A percentile compares a stretch with the other conserved stretches of the same genome.
These are phyloP conservation scores for Pipra filicauda DNA, from an alignment of 2,113 vertebrate genomes.

Conservation along the genomic window DNA sequence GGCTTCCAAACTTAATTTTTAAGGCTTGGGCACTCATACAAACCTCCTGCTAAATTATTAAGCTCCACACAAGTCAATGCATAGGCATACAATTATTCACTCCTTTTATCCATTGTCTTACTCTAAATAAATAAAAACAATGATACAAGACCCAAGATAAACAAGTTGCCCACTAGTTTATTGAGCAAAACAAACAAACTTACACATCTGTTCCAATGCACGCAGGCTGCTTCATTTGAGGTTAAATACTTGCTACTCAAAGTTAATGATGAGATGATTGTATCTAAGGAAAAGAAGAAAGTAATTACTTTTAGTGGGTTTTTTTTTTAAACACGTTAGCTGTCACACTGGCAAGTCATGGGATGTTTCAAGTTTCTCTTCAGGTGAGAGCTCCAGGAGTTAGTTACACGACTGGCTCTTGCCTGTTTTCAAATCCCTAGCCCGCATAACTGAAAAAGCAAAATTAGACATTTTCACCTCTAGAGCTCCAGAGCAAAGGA, in stretches of 20 bases:
- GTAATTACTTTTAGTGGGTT: neutral
- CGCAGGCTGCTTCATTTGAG: slow-evolving; percentile 14
- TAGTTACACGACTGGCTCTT: neutral
- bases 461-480: neutral
- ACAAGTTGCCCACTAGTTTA: neutral
- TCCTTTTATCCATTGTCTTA: neutral
- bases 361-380: neutral
- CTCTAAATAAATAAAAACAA: neutral
- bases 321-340: neutral
- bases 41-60: neutral
- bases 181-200: neutral
- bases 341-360: neutral
- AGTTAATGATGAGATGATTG: slow-evolving; percentile 12
- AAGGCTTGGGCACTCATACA: neutral
- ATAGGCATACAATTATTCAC: neutral
- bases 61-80: neutral
- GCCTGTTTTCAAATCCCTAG: neutral
- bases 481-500: neutral
- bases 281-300: slow-evolving; percentile 30
- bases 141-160: neutral
- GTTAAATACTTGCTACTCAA: slow-evolving; percentile 7
- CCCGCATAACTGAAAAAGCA: neutral
- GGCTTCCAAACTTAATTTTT: neutral
- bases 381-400: neutral
- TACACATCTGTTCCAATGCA: slow-evolving; percentile 34